Conservation (phyloP, 2,888 invertebrate species). For the Polia nebulosa region DNA sequence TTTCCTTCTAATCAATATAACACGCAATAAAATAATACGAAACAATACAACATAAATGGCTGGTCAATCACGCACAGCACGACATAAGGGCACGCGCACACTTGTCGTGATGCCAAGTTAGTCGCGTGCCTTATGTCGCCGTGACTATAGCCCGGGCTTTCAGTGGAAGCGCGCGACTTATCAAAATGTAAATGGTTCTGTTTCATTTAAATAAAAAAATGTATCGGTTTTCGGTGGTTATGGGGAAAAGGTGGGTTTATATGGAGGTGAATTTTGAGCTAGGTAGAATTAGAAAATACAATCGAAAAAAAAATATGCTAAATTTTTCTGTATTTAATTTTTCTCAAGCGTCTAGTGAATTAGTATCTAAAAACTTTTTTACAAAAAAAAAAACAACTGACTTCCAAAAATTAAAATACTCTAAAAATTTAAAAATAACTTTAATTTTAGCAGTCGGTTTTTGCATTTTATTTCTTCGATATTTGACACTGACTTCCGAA, state of each 20-base stretch:
- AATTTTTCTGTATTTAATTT: background rate
- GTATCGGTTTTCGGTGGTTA: constrained; percentile 64
- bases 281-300: background rate
- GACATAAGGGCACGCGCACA: constrained; percentile 80
- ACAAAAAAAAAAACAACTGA: too few relatives aligned
- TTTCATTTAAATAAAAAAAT: constrained; percentile 73
- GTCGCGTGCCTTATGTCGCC: constrained; percentile 80
- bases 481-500: too few relatives aligned
- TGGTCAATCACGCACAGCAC: constrained; percentile 77
- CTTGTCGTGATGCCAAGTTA: constrained; percentile 77
- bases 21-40: constrained; percentile 63
- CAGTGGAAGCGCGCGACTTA: constrained; percentile 49
- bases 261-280: constrained; percentile 35
- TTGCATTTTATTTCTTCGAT: too few relatives aligned
- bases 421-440: too few relatives aligned
- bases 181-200: constrained; percentile 69
- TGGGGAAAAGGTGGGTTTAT: constrained; percentile 53
- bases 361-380: background rate
- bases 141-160: constrained; percentile 61
- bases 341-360: background rate
- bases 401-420: too few relatives aligned
- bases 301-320: background rate
- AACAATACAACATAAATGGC: constrained; percentile 68
- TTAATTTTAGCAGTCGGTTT: too few relatives aligned
- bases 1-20: constrained; percentile 51